A percentile compares a stretch with the other conserved stretches of the same genome.
Conservation (phyloP, 2,888 invertebrate genomes). For the Pristionchus maxplancki region DNA sequence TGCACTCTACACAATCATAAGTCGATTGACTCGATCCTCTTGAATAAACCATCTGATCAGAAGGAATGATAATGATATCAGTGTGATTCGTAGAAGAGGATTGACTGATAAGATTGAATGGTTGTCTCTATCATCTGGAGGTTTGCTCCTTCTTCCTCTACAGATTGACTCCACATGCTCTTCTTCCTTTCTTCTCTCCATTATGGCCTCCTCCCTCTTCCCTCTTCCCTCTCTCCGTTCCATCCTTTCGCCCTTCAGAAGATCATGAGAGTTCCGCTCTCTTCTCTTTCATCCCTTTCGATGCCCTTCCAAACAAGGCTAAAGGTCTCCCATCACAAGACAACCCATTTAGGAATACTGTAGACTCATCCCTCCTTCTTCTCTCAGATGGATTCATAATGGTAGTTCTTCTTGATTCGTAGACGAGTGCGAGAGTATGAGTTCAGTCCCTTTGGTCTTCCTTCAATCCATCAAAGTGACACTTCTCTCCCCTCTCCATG, state of each 20-base stretch:
- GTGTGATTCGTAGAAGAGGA: neutral
- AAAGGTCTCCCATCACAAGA: neutral
- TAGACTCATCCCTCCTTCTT: neutral
- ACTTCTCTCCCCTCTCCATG: constrained; percentile 7
- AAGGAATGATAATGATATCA: neutral
- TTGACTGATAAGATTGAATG: neutral
- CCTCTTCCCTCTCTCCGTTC: constrained; percentile 3
- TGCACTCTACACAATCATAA: constrained; percentile 3
- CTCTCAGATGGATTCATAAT: neutral
- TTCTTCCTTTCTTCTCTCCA: neutral
- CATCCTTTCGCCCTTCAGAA: neutral
- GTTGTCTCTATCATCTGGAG: neutral
- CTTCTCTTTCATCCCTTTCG: neutral
- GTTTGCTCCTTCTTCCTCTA: neutral
- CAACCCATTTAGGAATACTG: neutral
- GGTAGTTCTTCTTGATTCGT: neutral
- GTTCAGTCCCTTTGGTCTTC: neutral
- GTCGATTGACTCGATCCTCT: neutral
- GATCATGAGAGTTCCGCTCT: neutral
- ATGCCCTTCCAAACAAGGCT: neutral
- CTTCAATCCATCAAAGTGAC: constrained; percentile 34
- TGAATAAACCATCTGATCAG: neutral
- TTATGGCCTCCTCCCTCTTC: constrained; percentile 2
- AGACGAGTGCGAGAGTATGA: neutral
- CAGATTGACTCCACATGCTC: neutral